These are phyloP conservation scores for Actinernus sp. DNA, from an alignment of 92 coral and sea anemone species.

Conservation along the genomic window DNA sequence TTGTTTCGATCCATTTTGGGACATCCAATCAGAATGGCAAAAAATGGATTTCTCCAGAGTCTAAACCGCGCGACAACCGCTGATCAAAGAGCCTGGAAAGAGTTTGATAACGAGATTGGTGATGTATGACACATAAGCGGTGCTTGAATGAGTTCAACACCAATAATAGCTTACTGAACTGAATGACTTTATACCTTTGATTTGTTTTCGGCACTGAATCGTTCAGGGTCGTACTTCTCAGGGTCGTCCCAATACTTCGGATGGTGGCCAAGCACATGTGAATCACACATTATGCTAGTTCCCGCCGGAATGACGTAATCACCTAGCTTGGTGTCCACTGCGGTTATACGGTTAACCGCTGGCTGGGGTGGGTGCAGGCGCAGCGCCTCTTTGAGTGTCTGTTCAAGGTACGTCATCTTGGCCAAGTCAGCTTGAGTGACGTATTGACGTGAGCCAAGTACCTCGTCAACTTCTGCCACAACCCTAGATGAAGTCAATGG, in stretches of 20 bases:
- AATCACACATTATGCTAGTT: slow-evolving; percentile 82
- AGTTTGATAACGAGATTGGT: too few relatives aligned
- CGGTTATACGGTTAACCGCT: slow-evolving; percentile 78
- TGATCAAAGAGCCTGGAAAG: too few relatives aligned
- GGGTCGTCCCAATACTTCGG: slow-evolving; percentile 94
- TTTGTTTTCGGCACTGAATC: slow-evolving; percentile 75
- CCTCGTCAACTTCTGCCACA: slow-evolving; percentile 77
- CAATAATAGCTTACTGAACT: too few relatives aligned
- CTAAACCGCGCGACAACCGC: too few relatives aligned
- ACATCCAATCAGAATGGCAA: too few relatives aligned
- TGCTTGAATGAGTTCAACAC: too few relatives aligned
- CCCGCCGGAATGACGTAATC: slow-evolving; percentile 76
- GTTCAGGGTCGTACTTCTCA: slow-evolving; percentile 85
- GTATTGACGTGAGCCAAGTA: slow-evolving; percentile 73
- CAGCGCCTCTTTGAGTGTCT: slow-evolving; percentile 81
- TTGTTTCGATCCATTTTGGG: too few relatives aligned
- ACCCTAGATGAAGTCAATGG: slow-evolving; percentile 33
- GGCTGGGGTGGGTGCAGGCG: slow-evolving; percentile 96
- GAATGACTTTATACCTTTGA: slow-evolving; percentile 23
- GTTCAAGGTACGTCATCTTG: slow-evolving; percentile 76
- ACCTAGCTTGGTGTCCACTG: slow-evolving; percentile 69
- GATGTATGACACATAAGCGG: too few relatives aligned
- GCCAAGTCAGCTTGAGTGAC: slow-evolving; percentile 74
- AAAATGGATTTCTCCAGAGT: too few relatives aligned
- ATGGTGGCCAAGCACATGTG: slow-evolving; percentile 79